phyloP scores from a whole-genome alignment of 2,888 invertebrate genomes.

The Clitarchus hookeri region DNA sequence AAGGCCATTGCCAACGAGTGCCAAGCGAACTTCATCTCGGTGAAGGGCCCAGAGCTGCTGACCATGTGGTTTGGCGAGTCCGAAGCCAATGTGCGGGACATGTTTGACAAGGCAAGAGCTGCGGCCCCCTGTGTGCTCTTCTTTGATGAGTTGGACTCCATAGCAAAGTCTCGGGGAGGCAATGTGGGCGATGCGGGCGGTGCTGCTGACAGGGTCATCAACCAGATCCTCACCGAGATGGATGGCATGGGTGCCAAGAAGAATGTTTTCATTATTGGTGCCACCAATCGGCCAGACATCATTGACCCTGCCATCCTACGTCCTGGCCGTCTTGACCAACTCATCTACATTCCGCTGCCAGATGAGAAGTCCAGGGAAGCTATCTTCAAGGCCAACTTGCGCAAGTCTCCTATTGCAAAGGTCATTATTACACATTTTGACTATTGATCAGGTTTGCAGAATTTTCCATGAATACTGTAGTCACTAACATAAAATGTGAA shows the following conservation, averaged over 20 bases:
- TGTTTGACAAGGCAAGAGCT: constrained; percentile 98
- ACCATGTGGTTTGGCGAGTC: constrained; percentile 99
- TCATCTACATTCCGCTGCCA: constrained; percentile 99
- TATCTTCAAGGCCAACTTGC: constrained; percentile 92
- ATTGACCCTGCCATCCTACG: constrained; percentile 99
- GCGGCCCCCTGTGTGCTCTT: constrained; percentile 99
- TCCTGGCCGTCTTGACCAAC: constrained; percentile 97
- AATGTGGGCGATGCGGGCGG: constrained; percentile 97
- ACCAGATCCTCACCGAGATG: constrained; percentile 99
- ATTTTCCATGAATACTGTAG: not conserved
- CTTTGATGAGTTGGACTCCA: constrained; percentile 99
- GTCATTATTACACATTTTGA: constrained; percentile 49
- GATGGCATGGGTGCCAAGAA: constrained; percentile 99
- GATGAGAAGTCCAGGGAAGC: constrained; percentile 97
- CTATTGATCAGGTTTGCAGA: too few relatives aligned
- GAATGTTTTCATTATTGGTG: constrained; percentile 99
- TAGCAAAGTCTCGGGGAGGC: constrained; percentile 98
- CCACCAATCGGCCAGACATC: constrained; percentile 93
- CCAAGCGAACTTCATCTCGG: constrained; percentile 99
- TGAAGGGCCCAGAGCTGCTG: constrained; percentile 93
- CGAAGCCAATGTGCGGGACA: constrained; percentile 98
- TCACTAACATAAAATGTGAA: not conserved
- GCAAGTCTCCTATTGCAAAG: constrained; percentile 94
- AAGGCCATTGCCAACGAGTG: constrained; percentile 99
- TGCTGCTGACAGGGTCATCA: constrained; percentile 98